These are phyloP conservation scores for Torymus auratus DNA, from an alignment of 2,888 invertebrate species.

Conservation along the genomic window DNA sequence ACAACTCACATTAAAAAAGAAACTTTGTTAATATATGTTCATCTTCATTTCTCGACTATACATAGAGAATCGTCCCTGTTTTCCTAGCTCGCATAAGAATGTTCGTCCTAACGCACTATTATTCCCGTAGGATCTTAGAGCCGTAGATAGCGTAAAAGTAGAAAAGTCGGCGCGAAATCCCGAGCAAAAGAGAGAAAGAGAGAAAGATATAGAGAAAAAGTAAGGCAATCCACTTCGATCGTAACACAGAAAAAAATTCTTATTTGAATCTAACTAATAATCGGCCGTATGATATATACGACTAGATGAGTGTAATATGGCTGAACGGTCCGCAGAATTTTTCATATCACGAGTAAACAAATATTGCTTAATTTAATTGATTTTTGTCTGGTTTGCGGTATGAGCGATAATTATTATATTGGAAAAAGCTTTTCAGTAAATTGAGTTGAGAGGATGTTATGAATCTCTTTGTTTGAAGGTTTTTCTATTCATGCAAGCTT, in stretches of 20 bases:
- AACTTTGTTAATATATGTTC: too few relatives aligned
- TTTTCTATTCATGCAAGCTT: too few relatives aligned
- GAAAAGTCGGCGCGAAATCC: conserved; percentile 40
- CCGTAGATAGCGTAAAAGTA: conserved; percentile 45
- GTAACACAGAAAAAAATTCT: conserved; percentile 45
- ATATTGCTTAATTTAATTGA: too few relatives aligned
- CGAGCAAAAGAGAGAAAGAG: conserved; percentile 22
- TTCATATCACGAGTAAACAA: too few relatives aligned
- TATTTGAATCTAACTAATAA: conserved; percentile 41
- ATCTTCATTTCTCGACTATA: neutral
- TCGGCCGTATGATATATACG: neutral
- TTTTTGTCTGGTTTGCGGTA: too few relatives aligned
- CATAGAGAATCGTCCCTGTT: neutral
- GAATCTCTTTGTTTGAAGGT: too few relatives aligned
- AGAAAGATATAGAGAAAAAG: conserved; percentile 5
- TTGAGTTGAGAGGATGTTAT: too few relatives aligned
- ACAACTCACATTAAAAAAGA: neutral
- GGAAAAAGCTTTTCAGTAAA: too few relatives aligned
- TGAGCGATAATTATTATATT: too few relatives aligned
- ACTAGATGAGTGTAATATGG: too few relatives aligned
- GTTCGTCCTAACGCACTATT: conserved; percentile 39
- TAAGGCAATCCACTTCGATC: conserved; percentile 36
- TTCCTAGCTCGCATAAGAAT: conserved; percentile 32
- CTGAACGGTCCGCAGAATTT: too few relatives aligned
- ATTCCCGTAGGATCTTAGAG: conserved; percentile 51